Evolutionary conservation across 2,888 invertebrate genomes (phyloP).

Genomic region (Drosophila pseudotakahashii): DNA sequence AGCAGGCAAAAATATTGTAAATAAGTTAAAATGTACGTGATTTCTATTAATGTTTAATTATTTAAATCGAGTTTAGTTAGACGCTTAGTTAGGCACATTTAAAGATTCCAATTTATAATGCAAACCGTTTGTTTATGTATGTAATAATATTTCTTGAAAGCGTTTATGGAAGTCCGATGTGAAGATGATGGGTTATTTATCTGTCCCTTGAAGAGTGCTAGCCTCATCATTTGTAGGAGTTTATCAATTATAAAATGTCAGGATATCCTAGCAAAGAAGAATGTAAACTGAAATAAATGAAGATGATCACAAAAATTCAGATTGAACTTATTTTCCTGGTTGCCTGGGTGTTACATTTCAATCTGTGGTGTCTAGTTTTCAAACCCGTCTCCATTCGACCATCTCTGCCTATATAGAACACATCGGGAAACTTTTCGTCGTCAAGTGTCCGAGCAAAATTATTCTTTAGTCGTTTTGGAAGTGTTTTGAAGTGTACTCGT

Average conservation of each 20-base stretch:
- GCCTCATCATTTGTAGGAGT: constrained; percentile 10
- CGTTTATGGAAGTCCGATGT: background rate
- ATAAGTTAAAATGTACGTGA: constrained; percentile 36
- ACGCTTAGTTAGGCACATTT: constrained; percentile 48
- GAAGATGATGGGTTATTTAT: background rate
- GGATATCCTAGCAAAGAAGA: constrained; percentile 31
- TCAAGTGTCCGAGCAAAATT: constrained; percentile 67
- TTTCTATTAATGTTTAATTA: constrained; percentile 47
- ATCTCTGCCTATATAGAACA: constrained; percentile 34
- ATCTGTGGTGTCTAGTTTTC: background rate
- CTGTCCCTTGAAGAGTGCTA: constrained; percentile 3
- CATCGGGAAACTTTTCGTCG: constrained; percentile 55
- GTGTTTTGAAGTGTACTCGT: constrained; percentile 52
- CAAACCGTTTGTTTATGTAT: constrained; percentile 34
- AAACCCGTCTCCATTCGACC: constrained; percentile 3
- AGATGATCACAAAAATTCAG: constrained; percentile 9
- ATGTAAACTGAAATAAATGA: constrained; percentile 35
- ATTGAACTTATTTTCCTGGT: background rate
- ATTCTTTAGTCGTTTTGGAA: constrained; percentile 57
- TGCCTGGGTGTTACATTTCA: constrained; percentile 7
- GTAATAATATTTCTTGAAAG: constrained; percentile 27
- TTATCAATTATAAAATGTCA: constrained; percentile 15
- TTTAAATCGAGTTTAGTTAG: constrained; percentile 58
- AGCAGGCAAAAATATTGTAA: constrained; percentile 13
- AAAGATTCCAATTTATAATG: constrained; percentile 66